Evolutionary conservation across 2,113 vertebrate genomes (phyloP), one percentile per base, ranked within the genome.

Genomic region (Tupaia tana): DNA sequence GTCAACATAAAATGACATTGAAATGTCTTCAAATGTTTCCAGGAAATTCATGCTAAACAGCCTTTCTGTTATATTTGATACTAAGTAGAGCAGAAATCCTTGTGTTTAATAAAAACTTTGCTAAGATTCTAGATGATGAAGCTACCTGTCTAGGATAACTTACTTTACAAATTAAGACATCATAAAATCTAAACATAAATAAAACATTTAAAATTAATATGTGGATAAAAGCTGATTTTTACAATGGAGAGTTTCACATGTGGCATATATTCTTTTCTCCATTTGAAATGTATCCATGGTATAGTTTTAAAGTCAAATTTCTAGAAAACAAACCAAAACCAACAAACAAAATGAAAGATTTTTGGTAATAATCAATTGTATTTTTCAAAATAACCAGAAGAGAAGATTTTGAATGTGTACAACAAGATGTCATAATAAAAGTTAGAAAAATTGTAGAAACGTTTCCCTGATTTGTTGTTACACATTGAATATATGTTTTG

Each of bases 1-100:
- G 69, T 97, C 96, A 97, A 97, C 97, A 97, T 95, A 89, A 97
- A 97, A 93, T 96, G 97, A 97, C 97, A 96, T 95, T 98, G 92
- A 97, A 82, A 61, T 93, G 84, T n/a, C 96, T 97, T 43, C 73
- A 96, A 31, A 79, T 90, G 61, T 86, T 95, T 84, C 66, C 4
- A 66, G 67, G 95, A 96, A 92, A 77, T 97, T 97, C 94, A 71
- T 81, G 95, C 89, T 79, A 96, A 96, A 29, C 0, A 93, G 22
- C 90, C 70, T 87, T 89, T 96, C 9, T 84, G 15, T 27, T 92
- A 66, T 13, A 90, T 95, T 77, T 92, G n/a, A 90, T 71, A 89
- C 11, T 90, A 63, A 94, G 59, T 27, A 93, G 75, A 95, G n/a
- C 22, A 93, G 58, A 82, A 97, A 81, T 29, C 25, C 6, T 15